Conservation (phyloP, 2,888 invertebrate species). For the Cantharis rufa region DNA sequence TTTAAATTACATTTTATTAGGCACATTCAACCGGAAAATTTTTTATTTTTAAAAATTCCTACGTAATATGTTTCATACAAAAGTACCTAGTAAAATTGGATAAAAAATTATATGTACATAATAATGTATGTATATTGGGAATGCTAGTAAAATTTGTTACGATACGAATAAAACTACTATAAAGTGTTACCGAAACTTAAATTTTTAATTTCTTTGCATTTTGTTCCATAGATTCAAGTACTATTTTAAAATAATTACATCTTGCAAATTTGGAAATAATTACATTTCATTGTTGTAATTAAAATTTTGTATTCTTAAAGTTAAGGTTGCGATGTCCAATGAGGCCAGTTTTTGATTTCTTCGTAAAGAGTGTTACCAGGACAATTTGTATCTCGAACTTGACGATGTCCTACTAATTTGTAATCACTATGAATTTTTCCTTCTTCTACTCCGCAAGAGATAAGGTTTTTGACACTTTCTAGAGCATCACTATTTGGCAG, state of each 20-base stretch:
- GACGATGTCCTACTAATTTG: slow-evolving; percentile 56
- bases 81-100: neutral
- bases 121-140: neutral
- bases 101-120: neutral
- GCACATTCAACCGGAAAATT: neutral
- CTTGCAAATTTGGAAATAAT: neutral
- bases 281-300: neutral
- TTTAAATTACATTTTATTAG: neutral
- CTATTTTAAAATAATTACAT: neutral
- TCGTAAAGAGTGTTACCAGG: slow-evolving; percentile 57
- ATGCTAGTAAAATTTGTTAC: neutral
- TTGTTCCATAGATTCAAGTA: neutral
- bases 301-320: neutral
- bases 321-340: slow-evolving; percentile 35
- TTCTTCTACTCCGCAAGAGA: slow-evolving; percentile 54
- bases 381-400: slow-evolving; percentile 55
- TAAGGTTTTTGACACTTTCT: slow-evolving; percentile 51
- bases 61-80: neutral
- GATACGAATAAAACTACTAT: neutral
- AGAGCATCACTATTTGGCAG: slow-evolving; percentile 52
- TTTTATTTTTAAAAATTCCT: neutral
- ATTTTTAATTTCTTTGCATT: neutral
- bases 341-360: slow-evolving; percentile 58
- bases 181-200: neutral
- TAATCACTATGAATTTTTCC: slow-evolving; percentile 54